These are phyloP conservation scores for Donacobius atricapilla DNA, from an alignment of 2,113 vertebrate species.

Conservation along the genomic window DNA sequence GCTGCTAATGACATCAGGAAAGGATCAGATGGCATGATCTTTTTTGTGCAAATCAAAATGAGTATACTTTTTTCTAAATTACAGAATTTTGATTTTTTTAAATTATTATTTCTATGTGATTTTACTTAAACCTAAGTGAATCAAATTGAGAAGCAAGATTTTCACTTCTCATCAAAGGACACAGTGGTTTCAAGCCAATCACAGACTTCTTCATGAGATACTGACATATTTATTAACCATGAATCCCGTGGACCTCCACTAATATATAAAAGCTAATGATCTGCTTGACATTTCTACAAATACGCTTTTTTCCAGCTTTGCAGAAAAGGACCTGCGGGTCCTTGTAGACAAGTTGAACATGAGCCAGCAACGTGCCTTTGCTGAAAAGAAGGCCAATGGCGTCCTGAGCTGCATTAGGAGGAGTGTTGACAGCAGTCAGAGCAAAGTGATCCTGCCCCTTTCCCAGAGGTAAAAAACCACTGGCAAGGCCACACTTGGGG, in stretches of 20 bases:
- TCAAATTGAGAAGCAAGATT: background rate
- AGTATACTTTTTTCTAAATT: background rate
- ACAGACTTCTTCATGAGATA: background rate
- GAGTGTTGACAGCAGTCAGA: fast-evolving
- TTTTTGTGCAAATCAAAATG: fast-evolving
- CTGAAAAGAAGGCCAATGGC: background rate
- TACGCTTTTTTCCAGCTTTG: background rate
- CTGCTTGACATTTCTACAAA: background rate
- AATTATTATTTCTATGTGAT: background rate
- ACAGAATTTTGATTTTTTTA: background rate
- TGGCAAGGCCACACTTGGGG: background rate
- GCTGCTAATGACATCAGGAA: background rate
- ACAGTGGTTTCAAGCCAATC: background rate
- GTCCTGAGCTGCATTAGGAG: background rate
- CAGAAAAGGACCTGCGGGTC: background rate
- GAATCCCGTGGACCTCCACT: background rate
- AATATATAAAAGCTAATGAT: background rate
- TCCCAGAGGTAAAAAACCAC: background rate
- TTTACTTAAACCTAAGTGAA: background rate
- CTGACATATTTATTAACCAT: background rate
- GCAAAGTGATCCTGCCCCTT: background rate
- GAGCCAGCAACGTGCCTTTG: background rate
- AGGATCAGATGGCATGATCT: background rate
- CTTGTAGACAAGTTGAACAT: fast-evolving
- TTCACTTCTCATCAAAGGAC: background rate